A percentile compares a stretch with the other conserved stretches of the same genome.
These are phyloP conservation scores for Amorpha juglandis DNA, from an alignment of 2,888 invertebrate species.

Conservation along the genomic window DNA sequence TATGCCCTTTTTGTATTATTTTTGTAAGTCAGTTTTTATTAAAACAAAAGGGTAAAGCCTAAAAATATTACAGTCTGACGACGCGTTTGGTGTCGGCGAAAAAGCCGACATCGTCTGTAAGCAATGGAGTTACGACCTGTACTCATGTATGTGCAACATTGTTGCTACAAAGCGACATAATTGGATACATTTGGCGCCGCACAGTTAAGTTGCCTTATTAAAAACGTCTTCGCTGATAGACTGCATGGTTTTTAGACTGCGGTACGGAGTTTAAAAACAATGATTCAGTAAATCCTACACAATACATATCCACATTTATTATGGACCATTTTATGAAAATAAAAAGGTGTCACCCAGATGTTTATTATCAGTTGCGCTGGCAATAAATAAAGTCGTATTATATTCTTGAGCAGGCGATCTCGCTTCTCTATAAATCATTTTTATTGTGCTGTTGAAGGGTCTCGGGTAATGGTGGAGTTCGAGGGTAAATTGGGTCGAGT, in stretches of 20 bases:
- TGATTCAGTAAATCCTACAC: constrained; percentile 13
- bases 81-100: no score
- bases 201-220: no score
- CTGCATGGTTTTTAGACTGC: neutral
- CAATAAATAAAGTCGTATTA: constrained; percentile 79
- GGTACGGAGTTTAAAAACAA: neutral
- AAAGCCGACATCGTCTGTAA: no score
- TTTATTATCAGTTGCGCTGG: constrained; percentile 72
- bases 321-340: constrained; percentile 42
- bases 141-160: no score
- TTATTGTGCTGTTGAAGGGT: constrained; percentile 80
- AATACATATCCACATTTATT: constrained; percentile 4
- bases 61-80: no score
- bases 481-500: constrained; percentile 73
- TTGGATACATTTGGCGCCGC: no score
- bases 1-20: no score
- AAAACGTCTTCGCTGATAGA: no score
- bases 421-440: constrained; percentile 77
- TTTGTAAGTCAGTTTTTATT: no score
- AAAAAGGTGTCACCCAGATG: constrained; percentile 59
- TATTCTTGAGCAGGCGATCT: constrained; percentile 75
- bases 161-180: no score
- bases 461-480: constrained; percentile 64
- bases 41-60: neutral
- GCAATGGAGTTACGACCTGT: no score